Base-by-base conservation (phyloP, 2,797 vertebrate genomes). In the Manis crassicaudata region DNA sequence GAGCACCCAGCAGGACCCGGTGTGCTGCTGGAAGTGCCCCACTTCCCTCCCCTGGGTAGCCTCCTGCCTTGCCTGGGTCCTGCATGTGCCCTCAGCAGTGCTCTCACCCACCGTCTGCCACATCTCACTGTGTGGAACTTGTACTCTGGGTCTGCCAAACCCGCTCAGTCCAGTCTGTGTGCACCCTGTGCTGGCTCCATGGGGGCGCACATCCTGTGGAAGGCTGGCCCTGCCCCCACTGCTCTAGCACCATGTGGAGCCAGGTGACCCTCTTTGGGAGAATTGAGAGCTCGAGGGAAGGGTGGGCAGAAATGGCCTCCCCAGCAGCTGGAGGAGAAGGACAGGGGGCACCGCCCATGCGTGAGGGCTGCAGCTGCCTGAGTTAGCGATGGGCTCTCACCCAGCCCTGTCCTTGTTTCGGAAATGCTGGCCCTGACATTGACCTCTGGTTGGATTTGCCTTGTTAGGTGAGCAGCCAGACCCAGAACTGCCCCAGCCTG, bases 391-490 rank as follows among this genome's bases (percentile, higher is more conserved):
- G 0, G 17, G 23, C 8, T 46, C 11, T 46, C 46, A 6, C 32
- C 56, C 23, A 35, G 5, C n/a, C 46, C 25, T 2, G 12, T 18
- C 43, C 23, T 1, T 7, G 4, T 35, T 46, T 43, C 2, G 0
- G 76, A 46, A 43, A n/a, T 9, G 73, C 27, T 40, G 50, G 11
- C 37, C 37, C 37, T 20, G 32, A 25, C 70, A 3, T 8, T 2
- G 56, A 11, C 7, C 16, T 10, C 32, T 23, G 7, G 4, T 5
- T 32, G 62, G 50, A 68, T n/a, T 54, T 21, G n/a, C 35, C 62
- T 73, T 6, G 21, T 43, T 20, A 23, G 16, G 16, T 68, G 29
- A 56, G 37, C 29, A 68, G 63, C 62, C 50, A 27, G 58, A 50
- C 25, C 73, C 21, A 2, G 86, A 76, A 52, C 17, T 52, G 17